Conservation (phyloP, 2,888 invertebrate species). For the Parapristionchus giblindavisi region DNA sequence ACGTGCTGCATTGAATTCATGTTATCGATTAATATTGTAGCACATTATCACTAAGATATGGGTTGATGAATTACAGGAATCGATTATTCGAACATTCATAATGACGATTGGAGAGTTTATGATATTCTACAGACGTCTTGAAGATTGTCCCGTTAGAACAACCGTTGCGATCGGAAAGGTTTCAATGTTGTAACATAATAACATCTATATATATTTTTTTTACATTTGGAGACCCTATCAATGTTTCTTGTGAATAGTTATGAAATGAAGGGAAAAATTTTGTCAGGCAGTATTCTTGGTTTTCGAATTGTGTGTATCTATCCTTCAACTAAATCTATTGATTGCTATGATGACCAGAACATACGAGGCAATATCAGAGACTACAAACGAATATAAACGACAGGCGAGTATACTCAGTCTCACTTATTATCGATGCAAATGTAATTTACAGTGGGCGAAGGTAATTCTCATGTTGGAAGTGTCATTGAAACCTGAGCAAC, state of each 20-base stretch:
- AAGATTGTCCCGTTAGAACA: slow-evolving; percentile 72
- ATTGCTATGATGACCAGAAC: slow-evolving; percentile 99
- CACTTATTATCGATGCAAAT: not conserved
- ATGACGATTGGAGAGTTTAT: slow-evolving; percentile 93
- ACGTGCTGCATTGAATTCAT: too few species aligned
- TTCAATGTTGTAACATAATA: not conserved
- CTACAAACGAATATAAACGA: slow-evolving; percentile 91
- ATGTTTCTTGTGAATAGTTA: not conserved
- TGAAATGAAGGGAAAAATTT: not conserved
- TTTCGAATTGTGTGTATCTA: slow-evolving; percentile 94
- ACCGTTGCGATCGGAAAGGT: slow-evolving; percentile 6
- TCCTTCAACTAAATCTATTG: slow-evolving; percentile 93
- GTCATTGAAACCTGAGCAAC: slow-evolving; percentile 87
- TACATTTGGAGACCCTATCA: not conserved
- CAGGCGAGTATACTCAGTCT: slow-evolving; percentile 18
- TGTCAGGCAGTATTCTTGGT: slow-evolving; percentile 82
- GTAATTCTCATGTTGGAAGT: slow-evolving; percentile 95
- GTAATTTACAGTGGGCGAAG: slow-evolving; percentile 98
- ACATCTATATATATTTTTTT: not conserved
- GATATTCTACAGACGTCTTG: slow-evolving; percentile 89
- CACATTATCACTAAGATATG: too few species aligned
- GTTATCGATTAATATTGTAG: too few species aligned
- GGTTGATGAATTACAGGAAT: slow-evolving; percentile 77
- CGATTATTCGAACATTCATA: slow-evolving; percentile 95
- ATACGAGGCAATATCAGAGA: slow-evolving; percentile 94